Conservation (phyloP, 2,888 invertebrate genomes). For the Proisotoma minuta region DNA sequence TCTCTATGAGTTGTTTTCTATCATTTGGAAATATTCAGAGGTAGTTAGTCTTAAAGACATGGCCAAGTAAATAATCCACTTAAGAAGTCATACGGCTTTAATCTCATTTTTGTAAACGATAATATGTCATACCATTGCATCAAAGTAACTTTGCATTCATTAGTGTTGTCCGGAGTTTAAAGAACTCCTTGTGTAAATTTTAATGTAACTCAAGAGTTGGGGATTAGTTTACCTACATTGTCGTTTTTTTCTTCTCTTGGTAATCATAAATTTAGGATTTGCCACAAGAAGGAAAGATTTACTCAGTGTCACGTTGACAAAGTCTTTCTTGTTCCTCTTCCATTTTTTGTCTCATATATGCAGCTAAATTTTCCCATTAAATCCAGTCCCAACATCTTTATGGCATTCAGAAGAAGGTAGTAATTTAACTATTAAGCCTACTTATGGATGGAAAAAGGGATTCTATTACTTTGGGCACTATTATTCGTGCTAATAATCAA, state of each 20-base stretch:
- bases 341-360: slow-evolving; percentile 1
- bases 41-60: background rate
- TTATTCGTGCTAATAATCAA: slow-evolving; percentile 1
- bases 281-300: slow-evolving; percentile 19
- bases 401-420: too few relatives aligned
- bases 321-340: background rate
- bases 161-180: slow-evolving; percentile 15
- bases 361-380: too few relatives aligned
- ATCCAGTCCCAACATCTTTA: too few relatives aligned
- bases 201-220: background rate
- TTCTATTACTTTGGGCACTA: background rate
- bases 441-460: background rate
- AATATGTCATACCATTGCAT: slow-evolving; percentile 13
- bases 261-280: slow-evolving; percentile 38
- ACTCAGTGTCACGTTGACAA: background rate
- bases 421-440: slow-evolving; percentile 1
- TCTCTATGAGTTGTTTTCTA: background rate
- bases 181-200: background rate
- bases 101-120: slow-evolving; percentile 12
- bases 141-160: slow-evolving; percentile 18
- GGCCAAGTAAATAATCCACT: slow-evolving; percentile 16
- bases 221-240: too few relatives aligned
- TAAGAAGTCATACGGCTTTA: slow-evolving; percentile 13
- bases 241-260: too few relatives aligned
- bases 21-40: background rate